Percentiles rank a stretch among this genome's conserved stretches.
Evolutionary conservation across 2,113 vertebrate species (phyloP).

Genomic region (Rhadina sibilatrix): DNA sequence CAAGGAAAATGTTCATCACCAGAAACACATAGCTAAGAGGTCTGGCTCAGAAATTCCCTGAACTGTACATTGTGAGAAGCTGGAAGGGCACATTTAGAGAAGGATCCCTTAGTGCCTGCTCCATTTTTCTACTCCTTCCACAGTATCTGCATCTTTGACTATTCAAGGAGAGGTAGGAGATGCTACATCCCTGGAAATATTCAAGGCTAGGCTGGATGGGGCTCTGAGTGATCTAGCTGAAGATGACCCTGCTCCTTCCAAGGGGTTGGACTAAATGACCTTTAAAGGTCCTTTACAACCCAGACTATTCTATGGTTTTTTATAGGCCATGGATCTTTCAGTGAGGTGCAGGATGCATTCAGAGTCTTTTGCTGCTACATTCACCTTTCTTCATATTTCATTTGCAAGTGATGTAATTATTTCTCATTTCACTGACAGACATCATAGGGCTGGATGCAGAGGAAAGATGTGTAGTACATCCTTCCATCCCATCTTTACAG

Average conservation of each 20-base stretch:
- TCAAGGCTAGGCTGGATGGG: neutral
- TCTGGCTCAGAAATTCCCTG: neutral
- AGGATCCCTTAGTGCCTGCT: neutral
- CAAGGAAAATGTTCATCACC: neutral
- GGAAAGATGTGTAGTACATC: neutral
- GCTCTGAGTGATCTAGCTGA: neutral
- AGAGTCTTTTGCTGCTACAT: neutral
- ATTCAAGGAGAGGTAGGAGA: neutral
- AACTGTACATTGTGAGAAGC: neutral
- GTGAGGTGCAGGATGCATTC: neutral
- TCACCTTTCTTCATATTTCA: neutral
- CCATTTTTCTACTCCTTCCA: neutral
- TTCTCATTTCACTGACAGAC: neutral
- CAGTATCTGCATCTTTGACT: neutral
- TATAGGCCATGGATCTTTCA: neutral
- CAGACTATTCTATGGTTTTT: neutral
- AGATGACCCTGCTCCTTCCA: neutral
- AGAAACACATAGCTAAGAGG: neutral
- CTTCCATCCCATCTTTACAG: neutral
- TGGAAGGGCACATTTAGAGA: neutral
- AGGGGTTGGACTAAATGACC: neutral
- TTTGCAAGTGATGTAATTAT: neutral
- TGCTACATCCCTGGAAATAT: neutral
- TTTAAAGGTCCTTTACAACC: neutral
- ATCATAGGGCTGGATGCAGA: neutral